Evolutionary conservation across 2,797 vertebrate species (phyloP), one percentile per base, ranked within the genome.

Genomic region (Balearica regulorum): DNA sequence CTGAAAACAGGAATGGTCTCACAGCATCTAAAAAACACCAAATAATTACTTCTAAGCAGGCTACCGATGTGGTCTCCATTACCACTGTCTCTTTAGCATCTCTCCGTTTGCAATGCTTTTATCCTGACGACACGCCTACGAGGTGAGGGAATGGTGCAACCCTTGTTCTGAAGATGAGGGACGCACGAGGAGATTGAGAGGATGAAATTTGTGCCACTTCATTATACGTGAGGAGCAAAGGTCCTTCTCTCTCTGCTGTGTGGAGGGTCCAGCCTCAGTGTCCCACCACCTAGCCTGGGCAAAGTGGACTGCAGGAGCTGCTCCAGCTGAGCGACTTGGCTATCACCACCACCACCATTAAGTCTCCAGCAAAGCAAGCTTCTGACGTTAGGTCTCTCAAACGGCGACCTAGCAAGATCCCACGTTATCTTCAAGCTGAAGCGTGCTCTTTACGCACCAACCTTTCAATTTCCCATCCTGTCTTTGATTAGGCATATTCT

Each of bases 41-140:
- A 49, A 46, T 17, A 70, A 81, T 58, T 44, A 11, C 57, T 72
- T 62, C 39, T 51, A 61, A 54, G 20, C 44, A 68, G 58, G 43
- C 60, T 48, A 37, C 44, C 1, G 5, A 33, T 28, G 49, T 8
- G 35, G 48, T 53, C 31, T 62, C 66, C 13, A 0, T 69, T 48
- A 18, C 24, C 85, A 73, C 39, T 2, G 0, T 33, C 62, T 66
- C 79, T 65, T 70, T 3, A 79, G 31, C 64, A 54, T 35, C 68
- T 57, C 77, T 80, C n/a, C 78, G 21, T 41, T 57, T 11, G 46
- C 43, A 80, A 24, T 16, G 37, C 41, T 60, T 61, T 28, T 20
- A 51, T 44, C 60, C 58, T 39, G 39, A 66, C 1, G 2, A 44
- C 57, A 79, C 53, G 54, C 1, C 14, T 39, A 3, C 0, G 0